Percentiles rank a stretch among this genome's conserved stretches.
Evolutionary conservation across 2,113 vertebrate genomes (phyloP).

Genomic region (Oenanthe oenanthe): DNA sequence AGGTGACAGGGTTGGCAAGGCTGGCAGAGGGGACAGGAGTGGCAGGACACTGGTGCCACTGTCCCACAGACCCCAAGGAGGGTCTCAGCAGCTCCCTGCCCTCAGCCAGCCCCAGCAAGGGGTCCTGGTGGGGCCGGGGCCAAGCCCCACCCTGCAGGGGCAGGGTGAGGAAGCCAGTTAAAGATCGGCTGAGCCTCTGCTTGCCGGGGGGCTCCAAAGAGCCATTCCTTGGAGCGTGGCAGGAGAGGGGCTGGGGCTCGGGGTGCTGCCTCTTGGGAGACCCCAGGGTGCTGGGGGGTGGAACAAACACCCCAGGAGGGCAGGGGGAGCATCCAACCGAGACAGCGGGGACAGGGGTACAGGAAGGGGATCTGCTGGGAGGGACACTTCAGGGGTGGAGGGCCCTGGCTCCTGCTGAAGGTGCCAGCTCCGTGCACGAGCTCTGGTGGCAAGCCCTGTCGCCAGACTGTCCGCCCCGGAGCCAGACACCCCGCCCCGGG

Average conservation of each 20-base stretch:
- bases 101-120: not conserved
- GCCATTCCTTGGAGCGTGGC: not conserved
- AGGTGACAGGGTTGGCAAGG: not conserved
- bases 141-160: not conserved
- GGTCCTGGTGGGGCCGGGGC: not conserved
- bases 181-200: not conserved
- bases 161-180: not conserved
- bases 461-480: accelerated
- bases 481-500: not conserved
- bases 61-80: not conserved
- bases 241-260: not conserved
- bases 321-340: not conserved
- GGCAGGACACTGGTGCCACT: not conserved
- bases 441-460: accelerated
- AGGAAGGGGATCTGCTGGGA: not conserved
- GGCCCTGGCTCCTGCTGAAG: not conserved
- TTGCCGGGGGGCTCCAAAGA: accelerated
- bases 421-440: accelerated
- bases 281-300: accelerated
- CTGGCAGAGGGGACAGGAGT: not conserved
- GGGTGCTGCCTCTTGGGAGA: not conserved
- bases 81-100: too few relatives aligned
- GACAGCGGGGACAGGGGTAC: not conserved
- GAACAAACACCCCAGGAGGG: not conserved
- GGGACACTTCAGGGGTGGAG: not conserved